Conservation (phyloP, 2,888 invertebrate species). For the Calephelis perditalis region DNA sequence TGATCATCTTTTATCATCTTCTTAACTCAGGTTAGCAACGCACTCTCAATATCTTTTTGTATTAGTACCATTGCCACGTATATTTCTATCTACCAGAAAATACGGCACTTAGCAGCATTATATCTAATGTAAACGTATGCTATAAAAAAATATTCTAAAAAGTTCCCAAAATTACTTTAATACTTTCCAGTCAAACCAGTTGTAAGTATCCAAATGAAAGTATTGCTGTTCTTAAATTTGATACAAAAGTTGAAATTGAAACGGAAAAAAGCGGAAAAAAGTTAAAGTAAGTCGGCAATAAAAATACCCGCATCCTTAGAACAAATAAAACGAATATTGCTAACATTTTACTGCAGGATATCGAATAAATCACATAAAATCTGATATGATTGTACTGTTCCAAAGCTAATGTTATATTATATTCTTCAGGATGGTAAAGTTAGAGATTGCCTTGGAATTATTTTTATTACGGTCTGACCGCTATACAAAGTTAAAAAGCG, state of each 20-base stretch:
- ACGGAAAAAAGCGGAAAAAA: not conserved
- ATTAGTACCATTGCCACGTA: too few relatives aligned
- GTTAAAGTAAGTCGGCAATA: not conserved
- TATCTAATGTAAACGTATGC: too few relatives aligned
- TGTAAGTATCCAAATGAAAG: too few relatives aligned
- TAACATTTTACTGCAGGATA: not conserved
- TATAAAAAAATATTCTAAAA: too few relatives aligned
- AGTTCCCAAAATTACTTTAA: too few relatives aligned
- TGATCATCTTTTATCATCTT: too few relatives aligned
- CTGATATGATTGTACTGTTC: not conserved
- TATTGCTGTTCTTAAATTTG: too few relatives aligned
- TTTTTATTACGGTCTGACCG: constrained; percentile 4
- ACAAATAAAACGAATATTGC: not conserved
- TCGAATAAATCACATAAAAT: constrained; percentile 10
- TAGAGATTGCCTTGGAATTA: not conserved
- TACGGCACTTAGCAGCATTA: too few relatives aligned
- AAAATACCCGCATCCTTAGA: not conserved
- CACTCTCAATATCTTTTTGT: too few relatives aligned
- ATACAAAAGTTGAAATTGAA: not conserved
- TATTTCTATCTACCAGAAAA: too few relatives aligned
- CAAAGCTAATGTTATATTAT: constrained; percentile 4
- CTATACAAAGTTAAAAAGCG: constrained; percentile 12
- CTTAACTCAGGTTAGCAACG: too few relatives aligned
- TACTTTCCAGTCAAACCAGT: too few relatives aligned
- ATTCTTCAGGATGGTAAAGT: not conserved